Evolutionary conservation across 2,888 invertebrate genomes (phyloP).

Genomic region (Yponomeuta malinellus): DNA sequence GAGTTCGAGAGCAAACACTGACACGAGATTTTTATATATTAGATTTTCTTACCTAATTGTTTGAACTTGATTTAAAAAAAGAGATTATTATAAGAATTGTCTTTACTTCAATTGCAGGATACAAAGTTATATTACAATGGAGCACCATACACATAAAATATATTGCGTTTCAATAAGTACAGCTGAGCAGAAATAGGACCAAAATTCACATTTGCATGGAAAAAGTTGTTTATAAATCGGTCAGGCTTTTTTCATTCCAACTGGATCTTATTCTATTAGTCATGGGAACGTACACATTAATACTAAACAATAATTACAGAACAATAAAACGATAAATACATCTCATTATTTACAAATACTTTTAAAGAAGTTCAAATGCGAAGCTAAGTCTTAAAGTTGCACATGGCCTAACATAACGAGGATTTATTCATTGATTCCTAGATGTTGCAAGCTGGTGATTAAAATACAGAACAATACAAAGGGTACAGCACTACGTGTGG

Average conservation of each 20-base stretch:
- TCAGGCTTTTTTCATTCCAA: not conserved
- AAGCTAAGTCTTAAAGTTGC: slow-evolving; percentile 29
- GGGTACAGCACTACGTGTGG: too few species aligned
- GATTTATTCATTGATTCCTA: not conserved
- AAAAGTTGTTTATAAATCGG: not conserved
- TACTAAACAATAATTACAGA: slow-evolving; percentile 9
- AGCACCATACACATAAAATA: slow-evolving; percentile 69
- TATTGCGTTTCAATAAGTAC: slow-evolving; percentile 50
- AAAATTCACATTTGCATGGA: not conserved
- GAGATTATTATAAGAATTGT: slow-evolving; percentile 35
- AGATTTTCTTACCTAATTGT: too few species aligned
- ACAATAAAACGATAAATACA: slow-evolving; percentile 38
- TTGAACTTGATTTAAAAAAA: slow-evolving; percentile 21
- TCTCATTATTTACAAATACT: slow-evolving; percentile 35
- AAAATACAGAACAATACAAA: not conserved
- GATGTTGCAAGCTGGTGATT: not conserved
- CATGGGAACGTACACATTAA: slow-evolving; percentile 8
- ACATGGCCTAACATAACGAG: not conserved
- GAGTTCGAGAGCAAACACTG: too few species aligned
- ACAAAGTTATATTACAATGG: slow-evolving; percentile 60
- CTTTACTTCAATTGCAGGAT: slow-evolving; percentile 64
- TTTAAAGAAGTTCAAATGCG: slow-evolving; percentile 56
- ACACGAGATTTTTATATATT: too few species aligned
- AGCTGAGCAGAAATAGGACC: slow-evolving; percentile 7
- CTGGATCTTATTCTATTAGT: not conserved